Percentiles rank a stretch among this genome's conserved stretches.
Evolutionary conservation across 2,797 vertebrate species (phyloP).

Genomic region (Hippopotamyrus pictus): DNA sequence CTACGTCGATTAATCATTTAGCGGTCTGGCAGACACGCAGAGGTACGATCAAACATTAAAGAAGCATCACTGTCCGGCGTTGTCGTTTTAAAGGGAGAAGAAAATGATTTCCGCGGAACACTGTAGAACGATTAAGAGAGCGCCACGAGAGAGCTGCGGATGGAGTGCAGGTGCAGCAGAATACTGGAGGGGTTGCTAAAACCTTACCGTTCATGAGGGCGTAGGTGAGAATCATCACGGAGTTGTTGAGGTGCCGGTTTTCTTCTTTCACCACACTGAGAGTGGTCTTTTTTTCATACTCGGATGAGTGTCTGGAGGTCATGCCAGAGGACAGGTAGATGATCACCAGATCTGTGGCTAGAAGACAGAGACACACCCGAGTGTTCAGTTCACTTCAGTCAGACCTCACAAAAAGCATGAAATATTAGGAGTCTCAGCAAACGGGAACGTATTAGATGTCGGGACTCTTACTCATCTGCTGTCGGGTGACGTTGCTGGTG

Average conservation of each 20-base stretch:
- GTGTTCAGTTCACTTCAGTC: not conserved
- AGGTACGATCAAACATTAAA: not conserved
- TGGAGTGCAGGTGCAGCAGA: not conserved
- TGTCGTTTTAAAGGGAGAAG: not conserved
- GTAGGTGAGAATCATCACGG: conserved; percentile 96
- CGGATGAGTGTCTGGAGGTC: conserved; percentile 83
- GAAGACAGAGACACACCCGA: conserved; percentile 9
- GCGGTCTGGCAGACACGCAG: not conserved
- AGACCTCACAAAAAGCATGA: not conserved
- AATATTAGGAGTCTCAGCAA: not conserved
- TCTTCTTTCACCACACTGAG: conserved; percentile 86
- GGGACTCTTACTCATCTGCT: conserved; percentile 72
- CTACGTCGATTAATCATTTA: not conserved
- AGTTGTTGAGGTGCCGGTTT: conserved; percentile 92
- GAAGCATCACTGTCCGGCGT: not conserved
- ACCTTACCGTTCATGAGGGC: conserved; percentile 92
- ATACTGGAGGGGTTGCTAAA: not conserved
- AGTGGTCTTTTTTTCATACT: conserved; percentile 88
- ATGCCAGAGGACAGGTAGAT: conserved; percentile 92
- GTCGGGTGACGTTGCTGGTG: conserved; percentile 77
- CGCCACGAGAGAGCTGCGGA: not conserved
- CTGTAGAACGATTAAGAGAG: not conserved
- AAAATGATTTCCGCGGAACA: not conserved
- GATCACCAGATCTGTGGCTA: conserved; percentile 89
- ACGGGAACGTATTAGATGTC: not conserved